phyloP scores from a whole-genome alignment of 2,113 vertebrate species.

The Silurus glanis region DNA sequence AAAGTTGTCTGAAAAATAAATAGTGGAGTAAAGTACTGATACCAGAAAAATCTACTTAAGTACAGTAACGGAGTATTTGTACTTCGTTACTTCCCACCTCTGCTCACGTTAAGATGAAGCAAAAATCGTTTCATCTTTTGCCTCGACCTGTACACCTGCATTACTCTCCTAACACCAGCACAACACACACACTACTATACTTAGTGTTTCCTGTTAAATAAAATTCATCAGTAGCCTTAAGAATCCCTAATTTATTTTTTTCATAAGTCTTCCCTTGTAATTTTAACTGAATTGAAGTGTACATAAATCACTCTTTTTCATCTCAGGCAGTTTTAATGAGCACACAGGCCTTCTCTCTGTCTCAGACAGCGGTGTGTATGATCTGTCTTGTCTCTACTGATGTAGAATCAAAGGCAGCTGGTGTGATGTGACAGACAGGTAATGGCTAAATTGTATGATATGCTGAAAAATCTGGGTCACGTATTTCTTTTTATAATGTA shows the following conservation, averaged over 20 bases:
- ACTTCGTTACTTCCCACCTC: no score
- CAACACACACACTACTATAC: background rate
- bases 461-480: constrained; percentile 51
- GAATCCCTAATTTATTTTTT: background rate
- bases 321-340: constrained; percentile 39
- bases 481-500: constrained; percentile 24
- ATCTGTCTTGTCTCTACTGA: constrained; percentile 55
- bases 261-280: background rate
- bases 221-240: no score
- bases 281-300: constrained; percentile 28
- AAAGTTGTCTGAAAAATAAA: no score
- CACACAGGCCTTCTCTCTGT: constrained; percentile 40
- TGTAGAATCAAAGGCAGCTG: constrained; percentile 53
- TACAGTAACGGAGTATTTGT: no score
- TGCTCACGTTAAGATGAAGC: background rate
- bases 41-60: no score
- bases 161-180: background rate
- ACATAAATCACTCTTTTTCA: constrained; percentile 12
- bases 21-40: no score
- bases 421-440: constrained; percentile 47
- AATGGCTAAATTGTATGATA: constrained; percentile 30
- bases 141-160: background rate
- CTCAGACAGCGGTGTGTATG: constrained; percentile 46
- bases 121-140: background rate
- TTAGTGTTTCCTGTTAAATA: background rate